phyloP scores from a whole-genome alignment of 2,888 invertebrate species.

The Drosophila vallismaia region DNA sequence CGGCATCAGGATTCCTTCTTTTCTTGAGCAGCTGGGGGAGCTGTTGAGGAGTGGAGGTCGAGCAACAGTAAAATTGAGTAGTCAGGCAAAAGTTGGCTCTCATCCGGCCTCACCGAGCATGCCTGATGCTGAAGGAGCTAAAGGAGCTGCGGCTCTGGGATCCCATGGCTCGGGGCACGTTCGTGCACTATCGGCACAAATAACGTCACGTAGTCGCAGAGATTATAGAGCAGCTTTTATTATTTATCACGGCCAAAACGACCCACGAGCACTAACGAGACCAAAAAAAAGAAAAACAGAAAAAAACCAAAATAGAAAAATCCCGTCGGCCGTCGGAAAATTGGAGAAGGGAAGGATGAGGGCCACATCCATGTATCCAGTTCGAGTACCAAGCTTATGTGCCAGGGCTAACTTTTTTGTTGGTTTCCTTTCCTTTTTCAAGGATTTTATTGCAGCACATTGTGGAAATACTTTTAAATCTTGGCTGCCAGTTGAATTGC shows the following conservation, averaged over 20 bases:
- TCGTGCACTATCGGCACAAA: constrained; percentile 82
- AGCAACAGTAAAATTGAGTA: constrained; percentile 66
- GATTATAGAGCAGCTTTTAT: constrained; percentile 83
- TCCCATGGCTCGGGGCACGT: constrained; percentile 71
- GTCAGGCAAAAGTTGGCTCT: constrained; percentile 63
- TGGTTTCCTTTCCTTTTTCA: constrained; percentile 58
- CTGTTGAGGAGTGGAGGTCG: constrained; percentile 2
- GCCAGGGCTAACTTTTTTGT: constrained; percentile 16
- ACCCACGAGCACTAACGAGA: constrained; percentile 77
- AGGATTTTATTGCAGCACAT: constrained; percentile 80
- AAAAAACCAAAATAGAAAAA: constrained; percentile 39
- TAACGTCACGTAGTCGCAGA: constrained; percentile 84
- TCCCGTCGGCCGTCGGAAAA: constrained; percentile 71
- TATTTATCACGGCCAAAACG: constrained; percentile 79
- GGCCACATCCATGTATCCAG: constrained; percentile 8
- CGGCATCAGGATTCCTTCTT: constrained; percentile 51
- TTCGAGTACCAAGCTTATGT: constrained; percentile 13
- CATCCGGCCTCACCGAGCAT: constrained; percentile 49
- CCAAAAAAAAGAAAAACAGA: constrained; percentile 49
- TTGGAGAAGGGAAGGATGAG: constrained; percentile 12
- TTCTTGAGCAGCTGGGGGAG: constrained; percentile 40
- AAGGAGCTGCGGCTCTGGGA: constrained; percentile 16
- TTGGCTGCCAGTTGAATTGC: constrained; percentile 74
- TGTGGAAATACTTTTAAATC: constrained; percentile 81
- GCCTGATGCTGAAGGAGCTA: constrained; percentile 38